phyloP scores from a whole-genome alignment of 2,797 vertebrate genomes.

The Pelochelys cantorii region DNA sequence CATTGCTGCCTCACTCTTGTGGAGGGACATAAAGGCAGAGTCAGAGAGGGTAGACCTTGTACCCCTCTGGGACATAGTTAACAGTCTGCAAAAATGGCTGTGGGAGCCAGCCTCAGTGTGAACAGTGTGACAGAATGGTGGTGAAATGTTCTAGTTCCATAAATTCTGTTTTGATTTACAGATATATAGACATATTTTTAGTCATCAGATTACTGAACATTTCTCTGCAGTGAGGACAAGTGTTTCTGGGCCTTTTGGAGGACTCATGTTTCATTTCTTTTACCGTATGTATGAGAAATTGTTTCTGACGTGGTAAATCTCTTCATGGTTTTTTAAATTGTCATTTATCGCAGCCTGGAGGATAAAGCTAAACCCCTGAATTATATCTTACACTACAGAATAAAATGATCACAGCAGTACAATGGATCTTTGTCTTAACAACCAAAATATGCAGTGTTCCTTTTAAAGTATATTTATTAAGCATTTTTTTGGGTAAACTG shows the following conservation, averaged over 20 bases:
- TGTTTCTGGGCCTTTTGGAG: neutral
- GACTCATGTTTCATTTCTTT: neutral
- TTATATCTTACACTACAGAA: neutral
- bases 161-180: neutral
- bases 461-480: neutral
- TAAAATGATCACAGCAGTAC: neutral
- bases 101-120: neutral
- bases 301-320: neutral
- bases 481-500: neutral
- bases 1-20: neutral
- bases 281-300: neutral
- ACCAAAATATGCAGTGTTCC: too few relatives aligned
- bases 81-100: neutral
- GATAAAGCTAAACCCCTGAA: conserved; percentile 8
- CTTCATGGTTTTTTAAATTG: neutral
- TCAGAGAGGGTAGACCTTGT: neutral
- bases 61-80: neutral
- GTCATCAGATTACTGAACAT: neutral
- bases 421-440: neutral
- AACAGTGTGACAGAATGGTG: neutral
- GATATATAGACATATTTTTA: neutral
- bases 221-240: neutral
- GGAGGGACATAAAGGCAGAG: neutral
- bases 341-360: neutral
- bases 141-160: neutral